Evolutionary conservation across 2,888 invertebrate species (phyloP), one percentile per base, ranked within the genome.

Genomic region (Standfussiana lucernea): DNA sequence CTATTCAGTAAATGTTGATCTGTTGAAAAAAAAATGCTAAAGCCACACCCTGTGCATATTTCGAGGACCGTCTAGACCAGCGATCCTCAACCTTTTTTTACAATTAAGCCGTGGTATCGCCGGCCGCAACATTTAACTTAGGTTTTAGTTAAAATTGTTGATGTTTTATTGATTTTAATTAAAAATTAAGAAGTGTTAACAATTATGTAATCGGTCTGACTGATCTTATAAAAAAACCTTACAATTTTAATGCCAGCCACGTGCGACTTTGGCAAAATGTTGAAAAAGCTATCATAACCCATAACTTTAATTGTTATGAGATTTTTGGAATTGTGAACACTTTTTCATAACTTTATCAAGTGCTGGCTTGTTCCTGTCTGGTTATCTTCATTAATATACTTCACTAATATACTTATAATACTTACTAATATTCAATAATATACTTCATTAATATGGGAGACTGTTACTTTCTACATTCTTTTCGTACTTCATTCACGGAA

Each of bases 31-130:
- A 82, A 86, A 61, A 50, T 72, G 69, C 42, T 64, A 64, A 56
- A 32, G 35, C 68, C 85, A 83, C 85, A 77, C 83, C 86, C 75
- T 71, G 70, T 66, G 62, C 64, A 75, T 80, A 77, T 75, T 64
- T 82, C 68, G 50, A 59, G 67, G 53, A 75, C 37, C 59, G 84
- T 75, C 83, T 84, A 84, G 37, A 50, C 37, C 61, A 61, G 61
- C 35, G 61, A 61, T 35, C 0, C 21, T 61, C 32, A 61, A 61
- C 21, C 11, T 61, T 61, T 59, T 53, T 61, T 61, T 59, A 56
- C 18, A 28, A 6, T 7, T 32, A 32, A 59, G 2, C 2, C 15
- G 18, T 53, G 53, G 6, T 6, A n/a, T 15, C 32, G 10, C 2
- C 8, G 4, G 1, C 4, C 28, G 56, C 28, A n/a, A 56, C 13